Conservation (phyloP, 2,888 invertebrate species). For the Meiosimyza platycephala region DNA sequence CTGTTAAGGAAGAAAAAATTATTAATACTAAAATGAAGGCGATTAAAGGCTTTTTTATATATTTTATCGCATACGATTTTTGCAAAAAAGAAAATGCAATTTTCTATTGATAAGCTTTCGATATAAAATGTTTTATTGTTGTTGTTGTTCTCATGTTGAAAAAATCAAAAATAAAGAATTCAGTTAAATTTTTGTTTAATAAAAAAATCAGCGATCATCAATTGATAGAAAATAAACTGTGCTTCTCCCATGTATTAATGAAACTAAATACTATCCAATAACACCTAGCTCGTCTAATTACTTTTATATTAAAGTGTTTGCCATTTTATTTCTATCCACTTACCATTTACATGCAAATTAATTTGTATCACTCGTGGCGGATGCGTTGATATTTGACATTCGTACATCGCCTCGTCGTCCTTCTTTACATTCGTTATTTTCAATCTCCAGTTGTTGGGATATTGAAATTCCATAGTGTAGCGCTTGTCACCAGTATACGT, state of each 20-base stretch:
- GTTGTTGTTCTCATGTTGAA: too few relatives aligned
- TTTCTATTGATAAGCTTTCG: too few relatives aligned
- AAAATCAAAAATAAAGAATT: too few relatives aligned
- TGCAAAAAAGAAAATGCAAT: too few relatives aligned
- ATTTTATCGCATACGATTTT: too few relatives aligned
- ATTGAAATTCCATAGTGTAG: slow-evolving; percentile 70
- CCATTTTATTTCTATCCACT: slow-evolving; percentile 38
- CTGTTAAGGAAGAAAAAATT: slow-evolving; percentile 55
- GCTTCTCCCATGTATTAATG: too few relatives aligned
- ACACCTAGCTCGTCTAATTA: background rate
- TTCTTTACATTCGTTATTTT: slow-evolving; percentile 69
- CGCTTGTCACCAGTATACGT: slow-evolving; percentile 77
- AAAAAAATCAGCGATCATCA: too few relatives aligned
- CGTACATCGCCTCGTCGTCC: slow-evolving; percentile 70
- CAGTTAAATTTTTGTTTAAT: too few relatives aligned
- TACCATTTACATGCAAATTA: slow-evolving; percentile 69
- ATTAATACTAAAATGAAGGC: background rate
- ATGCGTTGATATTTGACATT: slow-evolving; percentile 71
- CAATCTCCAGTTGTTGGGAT: slow-evolving; percentile 72
- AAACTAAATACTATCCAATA: too few relatives aligned
- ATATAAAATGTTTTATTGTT: too few relatives aligned
- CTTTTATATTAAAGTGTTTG: background rate
- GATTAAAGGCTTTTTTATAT: too few relatives aligned
- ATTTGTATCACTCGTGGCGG: slow-evolving; percentile 70
- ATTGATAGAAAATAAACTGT: too few relatives aligned